Percentiles rank a stretch among this genome's conserved stretches.
phyloP scores from a whole-genome alignment of 2,113 vertebrate species.

The Hemichromis elongatus region DNA sequence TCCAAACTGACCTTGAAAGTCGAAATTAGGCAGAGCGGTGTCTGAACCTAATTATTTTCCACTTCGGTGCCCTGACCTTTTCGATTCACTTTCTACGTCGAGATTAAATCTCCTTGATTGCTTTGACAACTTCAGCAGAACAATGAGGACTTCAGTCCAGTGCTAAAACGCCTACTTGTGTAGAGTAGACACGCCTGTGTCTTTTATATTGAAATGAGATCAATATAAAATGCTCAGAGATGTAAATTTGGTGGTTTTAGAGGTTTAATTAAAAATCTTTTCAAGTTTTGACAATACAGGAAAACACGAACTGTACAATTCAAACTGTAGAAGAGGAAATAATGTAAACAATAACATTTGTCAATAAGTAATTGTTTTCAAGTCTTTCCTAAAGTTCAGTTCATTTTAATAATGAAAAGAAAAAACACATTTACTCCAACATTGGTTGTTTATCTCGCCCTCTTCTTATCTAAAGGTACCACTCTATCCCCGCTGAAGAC shows the following conservation, averaged over 20 bases:
- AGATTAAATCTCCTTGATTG: conserved; percentile 22
- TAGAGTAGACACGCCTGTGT: neutral
- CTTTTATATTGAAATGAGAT: too few relatives aligned
- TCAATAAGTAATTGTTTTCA: neutral
- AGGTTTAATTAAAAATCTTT: neutral
- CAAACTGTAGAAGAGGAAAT: neutral
- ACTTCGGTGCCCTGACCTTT: conserved; percentile 17
- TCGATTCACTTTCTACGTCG: neutral
- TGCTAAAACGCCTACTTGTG: neutral
- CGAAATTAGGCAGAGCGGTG: conserved; percentile 1
- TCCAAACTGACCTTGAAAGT: conserved; percentile 8
- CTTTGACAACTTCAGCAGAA: neutral
- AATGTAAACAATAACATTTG: neutral
- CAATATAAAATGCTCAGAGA: too few relatives aligned
- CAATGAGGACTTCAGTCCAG: neutral
- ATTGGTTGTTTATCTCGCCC: neutral
- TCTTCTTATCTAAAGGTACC: conserved; percentile 64
- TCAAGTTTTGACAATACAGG: fast-evolving
- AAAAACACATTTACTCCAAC: neutral
- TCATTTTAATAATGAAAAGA: neutral
- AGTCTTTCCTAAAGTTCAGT: fast-evolving
- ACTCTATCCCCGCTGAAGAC: conserved; percentile 29
- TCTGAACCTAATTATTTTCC: conserved; percentile 20
- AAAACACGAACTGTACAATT: neutral
- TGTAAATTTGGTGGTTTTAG: neutral